phyloP scores from a whole-genome alignment of 2,113 vertebrate genomes.

The Triplophysa dalaica region DNA sequence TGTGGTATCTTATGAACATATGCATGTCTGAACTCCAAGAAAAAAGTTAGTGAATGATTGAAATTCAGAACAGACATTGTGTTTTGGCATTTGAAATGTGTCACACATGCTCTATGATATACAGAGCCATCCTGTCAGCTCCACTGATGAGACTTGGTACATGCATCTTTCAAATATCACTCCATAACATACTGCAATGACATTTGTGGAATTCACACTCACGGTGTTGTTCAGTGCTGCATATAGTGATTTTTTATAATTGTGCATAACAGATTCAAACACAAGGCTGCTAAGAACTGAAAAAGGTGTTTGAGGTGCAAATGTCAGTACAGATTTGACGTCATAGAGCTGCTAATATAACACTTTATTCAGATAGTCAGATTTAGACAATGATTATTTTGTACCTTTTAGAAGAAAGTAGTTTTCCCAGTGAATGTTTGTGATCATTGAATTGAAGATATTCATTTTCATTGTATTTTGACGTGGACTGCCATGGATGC shows the following conservation, averaged over 20 bases:
- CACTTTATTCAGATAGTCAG: too few species aligned
- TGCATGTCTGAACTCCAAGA: not conserved
- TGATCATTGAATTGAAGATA: too few species aligned
- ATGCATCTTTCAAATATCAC: not conserved
- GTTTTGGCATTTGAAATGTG: not conserved
- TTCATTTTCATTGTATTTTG: too few species aligned
- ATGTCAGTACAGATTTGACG: not conserved
- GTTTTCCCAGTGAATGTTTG: too few species aligned
- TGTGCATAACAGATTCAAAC: not conserved
- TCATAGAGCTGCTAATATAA: not conserved
- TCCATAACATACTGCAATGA: not conserved
- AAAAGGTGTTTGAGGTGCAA: not conserved
- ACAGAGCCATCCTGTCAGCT: not conserved
- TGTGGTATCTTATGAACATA: not conserved
- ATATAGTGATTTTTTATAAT: conserved; percentile 4
- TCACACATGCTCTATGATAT: not conserved
- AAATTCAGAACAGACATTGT: not conserved
- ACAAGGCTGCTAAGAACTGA: not conserved
- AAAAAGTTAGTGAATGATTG: not conserved
- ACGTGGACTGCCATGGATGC: too few species aligned
- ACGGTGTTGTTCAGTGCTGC: not conserved
- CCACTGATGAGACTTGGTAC: not conserved
- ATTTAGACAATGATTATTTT: too few species aligned
- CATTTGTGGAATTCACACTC: not conserved
- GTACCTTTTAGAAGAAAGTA: too few species aligned